Percentiles rank a stretch among this genome's conserved stretches.
Conservation (phyloP, 1,140 invertebrate species). For the Diachasmimorpha longicaudata region DNA sequence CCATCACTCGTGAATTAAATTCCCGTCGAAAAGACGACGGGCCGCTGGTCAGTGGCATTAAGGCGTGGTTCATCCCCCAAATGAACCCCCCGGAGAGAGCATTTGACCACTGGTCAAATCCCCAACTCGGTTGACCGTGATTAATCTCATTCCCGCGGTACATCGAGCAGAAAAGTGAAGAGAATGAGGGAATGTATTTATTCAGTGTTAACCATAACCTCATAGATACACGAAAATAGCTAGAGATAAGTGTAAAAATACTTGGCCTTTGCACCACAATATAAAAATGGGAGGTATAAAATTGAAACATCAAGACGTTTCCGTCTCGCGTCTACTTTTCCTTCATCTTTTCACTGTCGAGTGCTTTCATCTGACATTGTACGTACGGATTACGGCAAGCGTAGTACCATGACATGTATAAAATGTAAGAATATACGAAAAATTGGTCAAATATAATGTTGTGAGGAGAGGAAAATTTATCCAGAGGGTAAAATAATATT, state of each 20-base stretch:
- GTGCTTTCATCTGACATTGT: background rate
- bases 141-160: conserved; percentile 47
- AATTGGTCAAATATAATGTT: background rate
- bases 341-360: background rate
- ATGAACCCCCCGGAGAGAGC: conserved; percentile 47
- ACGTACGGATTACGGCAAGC: background rate
- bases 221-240: background rate
- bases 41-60: background rate
- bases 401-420: background rate
- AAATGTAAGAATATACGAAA: background rate
- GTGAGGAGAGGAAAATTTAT: background rate
- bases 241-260: background rate
- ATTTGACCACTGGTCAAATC: conserved; percentile 59
- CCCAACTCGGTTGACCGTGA: conserved; percentile 53
- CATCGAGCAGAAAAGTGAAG: background rate
- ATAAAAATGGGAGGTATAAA: background rate
- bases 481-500: background rate
- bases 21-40: no score
- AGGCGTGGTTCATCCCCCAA: background rate
- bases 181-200: background rate
- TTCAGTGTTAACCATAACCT: background rate
- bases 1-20: no score
- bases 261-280: background rate
- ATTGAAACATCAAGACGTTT: background rate
- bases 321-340: background rate